These are phyloP conservation scores for Tineola bisselliella DNA, from an alignment of 2,888 invertebrate species.

Conservation along the genomic window DNA sequence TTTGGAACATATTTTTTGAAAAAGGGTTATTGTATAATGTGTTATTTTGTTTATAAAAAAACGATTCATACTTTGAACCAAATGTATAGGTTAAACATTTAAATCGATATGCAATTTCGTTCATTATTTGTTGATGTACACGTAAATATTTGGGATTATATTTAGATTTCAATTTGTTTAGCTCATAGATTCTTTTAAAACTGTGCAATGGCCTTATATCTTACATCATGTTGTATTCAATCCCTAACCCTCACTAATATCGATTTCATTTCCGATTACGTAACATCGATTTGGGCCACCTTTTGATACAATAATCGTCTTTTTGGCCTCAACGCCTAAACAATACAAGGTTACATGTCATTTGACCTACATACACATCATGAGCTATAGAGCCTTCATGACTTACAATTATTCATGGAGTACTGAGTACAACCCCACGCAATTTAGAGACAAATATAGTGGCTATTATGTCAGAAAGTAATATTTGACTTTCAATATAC, in stretches of 20 bases:
- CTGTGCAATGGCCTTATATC: too few relatives aligned
- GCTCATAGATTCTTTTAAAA: too few relatives aligned
- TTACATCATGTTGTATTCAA: too few relatives aligned
- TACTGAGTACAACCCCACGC: constrained; percentile 6
- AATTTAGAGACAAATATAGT: neutral
- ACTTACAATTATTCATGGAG: constrained; percentile 24
- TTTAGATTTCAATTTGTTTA: too few relatives aligned
- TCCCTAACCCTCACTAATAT: neutral
- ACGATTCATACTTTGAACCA: too few relatives aligned
- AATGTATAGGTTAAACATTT: too few relatives aligned
- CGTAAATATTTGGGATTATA: too few relatives aligned
- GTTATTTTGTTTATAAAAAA: too few relatives aligned
- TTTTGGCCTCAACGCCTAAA: constrained; percentile 16
- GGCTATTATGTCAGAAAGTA: neutral
- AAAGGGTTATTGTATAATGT: too few relatives aligned
- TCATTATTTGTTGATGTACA: too few relatives aligned
- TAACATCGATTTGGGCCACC: constrained; percentile 6
- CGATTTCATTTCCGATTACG: neutral
- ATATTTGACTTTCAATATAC: neutral
- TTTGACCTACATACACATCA: constrained; percentile 34
- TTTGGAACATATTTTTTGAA: too few relatives aligned
- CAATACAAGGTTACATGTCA: constrained; percentile 19
- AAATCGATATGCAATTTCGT: too few relatives aligned
- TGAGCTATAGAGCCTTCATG: constrained; percentile 40
- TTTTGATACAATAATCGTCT: constrained; percentile 13